Conservation (phyloP, 2,888 invertebrate species). For the Cephalotes varians region DNA sequence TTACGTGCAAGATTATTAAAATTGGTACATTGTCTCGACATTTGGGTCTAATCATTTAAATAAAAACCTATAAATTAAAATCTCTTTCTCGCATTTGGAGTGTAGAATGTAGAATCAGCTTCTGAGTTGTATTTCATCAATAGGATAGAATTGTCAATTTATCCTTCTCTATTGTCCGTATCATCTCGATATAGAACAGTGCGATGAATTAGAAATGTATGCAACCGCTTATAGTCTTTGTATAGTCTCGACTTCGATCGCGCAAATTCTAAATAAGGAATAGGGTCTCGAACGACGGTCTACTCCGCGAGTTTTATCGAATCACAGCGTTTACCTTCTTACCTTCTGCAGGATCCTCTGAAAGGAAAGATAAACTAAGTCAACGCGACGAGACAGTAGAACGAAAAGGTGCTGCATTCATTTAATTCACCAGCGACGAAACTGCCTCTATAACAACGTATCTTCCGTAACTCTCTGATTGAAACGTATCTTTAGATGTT, state of each 20-base stretch:
- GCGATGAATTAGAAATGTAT: constrained; percentile 47
- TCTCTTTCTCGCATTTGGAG: background rate
- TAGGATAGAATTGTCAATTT: constrained; percentile 19
- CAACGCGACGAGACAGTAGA: background rate
- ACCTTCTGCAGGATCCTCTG: background rate
- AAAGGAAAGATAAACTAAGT: constrained; percentile 11
- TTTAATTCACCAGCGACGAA: background rate
- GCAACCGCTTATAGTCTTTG: constrained; percentile 43
- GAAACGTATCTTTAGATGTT: background rate
- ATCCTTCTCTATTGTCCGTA: background rate
- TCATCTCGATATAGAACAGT: constrained; percentile 19
- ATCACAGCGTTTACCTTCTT: background rate
- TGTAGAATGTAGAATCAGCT: background rate
- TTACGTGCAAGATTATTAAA: too few species aligned
- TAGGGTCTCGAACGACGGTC: constrained; percentile 27
- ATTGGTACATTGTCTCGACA: too few species aligned
- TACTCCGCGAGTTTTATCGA: constrained; percentile 34
- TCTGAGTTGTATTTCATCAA: background rate
- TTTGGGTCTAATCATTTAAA: background rate
- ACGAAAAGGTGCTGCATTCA: constrained; percentile 1
- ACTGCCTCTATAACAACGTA: background rate
- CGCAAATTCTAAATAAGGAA: constrained; percentile 51
- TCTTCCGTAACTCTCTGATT: background rate
- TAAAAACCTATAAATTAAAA: background rate
- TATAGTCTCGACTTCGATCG: constrained; percentile 47